Conservation (phyloP, 2,113 vertebrate species). For the Columbina picui region DNA sequence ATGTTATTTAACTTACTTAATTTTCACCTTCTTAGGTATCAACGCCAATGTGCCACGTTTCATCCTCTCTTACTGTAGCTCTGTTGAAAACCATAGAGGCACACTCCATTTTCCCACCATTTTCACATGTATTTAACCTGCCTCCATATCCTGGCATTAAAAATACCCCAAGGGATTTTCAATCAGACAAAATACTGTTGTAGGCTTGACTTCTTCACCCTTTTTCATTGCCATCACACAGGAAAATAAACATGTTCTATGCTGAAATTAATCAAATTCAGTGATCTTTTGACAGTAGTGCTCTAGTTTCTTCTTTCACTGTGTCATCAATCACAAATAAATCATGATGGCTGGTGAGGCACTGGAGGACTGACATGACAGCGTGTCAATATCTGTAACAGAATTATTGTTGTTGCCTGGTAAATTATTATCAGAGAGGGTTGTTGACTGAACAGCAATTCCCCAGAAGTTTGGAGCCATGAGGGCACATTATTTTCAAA, state of each 20-base stretch:
- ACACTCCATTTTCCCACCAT: not conserved
- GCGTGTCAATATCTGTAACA: conserved; percentile 10
- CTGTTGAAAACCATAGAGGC: not conserved
- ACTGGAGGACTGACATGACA: not conserved
- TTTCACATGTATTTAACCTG: not conserved
- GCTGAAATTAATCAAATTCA: conserved; percentile 35
- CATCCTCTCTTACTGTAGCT: not conserved
- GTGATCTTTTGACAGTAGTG: not conserved
- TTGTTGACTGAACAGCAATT: not conserved
- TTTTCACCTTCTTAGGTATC: not conserved
- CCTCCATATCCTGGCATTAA: not conserved
- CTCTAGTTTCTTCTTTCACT: conserved; percentile 19
- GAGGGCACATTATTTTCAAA: not conserved
- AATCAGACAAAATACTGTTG: not conserved
- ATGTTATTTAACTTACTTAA: not conserved
- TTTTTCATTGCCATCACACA: not conserved
- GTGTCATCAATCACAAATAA: conserved; percentile 57
- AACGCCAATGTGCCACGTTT: not conserved
- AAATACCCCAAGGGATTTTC: not conserved
- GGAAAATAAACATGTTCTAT: not conserved
- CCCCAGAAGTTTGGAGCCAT: not conserved
- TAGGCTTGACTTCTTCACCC: not conserved
- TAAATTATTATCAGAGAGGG: conserved; percentile 1
- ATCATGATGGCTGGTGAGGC: not conserved
- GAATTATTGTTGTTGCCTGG: conserved; percentile 6